phyloP scores from a whole-genome alignment of 1,140 invertebrate genomes.

The Lepidostoma basale region DNA sequence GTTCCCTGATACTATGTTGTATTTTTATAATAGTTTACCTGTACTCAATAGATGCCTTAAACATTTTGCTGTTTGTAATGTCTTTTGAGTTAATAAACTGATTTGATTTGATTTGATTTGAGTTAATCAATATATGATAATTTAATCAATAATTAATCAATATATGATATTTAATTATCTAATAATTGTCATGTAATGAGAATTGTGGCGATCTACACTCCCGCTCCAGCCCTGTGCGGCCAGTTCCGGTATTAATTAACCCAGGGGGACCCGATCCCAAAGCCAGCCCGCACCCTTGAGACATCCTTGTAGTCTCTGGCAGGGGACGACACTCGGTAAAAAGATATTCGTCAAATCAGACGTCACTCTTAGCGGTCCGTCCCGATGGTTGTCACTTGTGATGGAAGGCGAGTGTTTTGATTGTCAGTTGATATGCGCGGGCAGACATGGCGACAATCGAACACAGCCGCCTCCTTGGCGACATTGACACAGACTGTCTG shows the following conservation, averaged over 20 bases:
- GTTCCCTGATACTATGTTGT: too few species aligned
- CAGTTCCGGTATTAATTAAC: constrained; percentile 12
- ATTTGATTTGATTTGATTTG: too few species aligned
- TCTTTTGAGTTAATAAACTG: too few species aligned
- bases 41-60: too few species aligned
- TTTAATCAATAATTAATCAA: too few species aligned
- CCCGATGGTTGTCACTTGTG: background rate
- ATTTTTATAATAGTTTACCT: too few species aligned
- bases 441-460: background rate
- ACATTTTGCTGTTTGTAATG: too few species aligned
- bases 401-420: background rate
- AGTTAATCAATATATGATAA: too few species aligned
- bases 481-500: too few species aligned
- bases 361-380: background rate
- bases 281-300: background rate
- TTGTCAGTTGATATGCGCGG: background rate
- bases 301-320: background rate
- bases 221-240: background rate
- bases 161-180: too few species aligned
- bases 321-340: background rate
- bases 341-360: background rate
- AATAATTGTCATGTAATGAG: too few species aligned
- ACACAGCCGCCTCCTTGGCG: background rate
- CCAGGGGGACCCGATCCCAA: background rate
- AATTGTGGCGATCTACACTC: too few species aligned